Conservation (phyloP, 2,888 invertebrate genomes). For the Rhopalosiphum nymphaeae region DNA sequence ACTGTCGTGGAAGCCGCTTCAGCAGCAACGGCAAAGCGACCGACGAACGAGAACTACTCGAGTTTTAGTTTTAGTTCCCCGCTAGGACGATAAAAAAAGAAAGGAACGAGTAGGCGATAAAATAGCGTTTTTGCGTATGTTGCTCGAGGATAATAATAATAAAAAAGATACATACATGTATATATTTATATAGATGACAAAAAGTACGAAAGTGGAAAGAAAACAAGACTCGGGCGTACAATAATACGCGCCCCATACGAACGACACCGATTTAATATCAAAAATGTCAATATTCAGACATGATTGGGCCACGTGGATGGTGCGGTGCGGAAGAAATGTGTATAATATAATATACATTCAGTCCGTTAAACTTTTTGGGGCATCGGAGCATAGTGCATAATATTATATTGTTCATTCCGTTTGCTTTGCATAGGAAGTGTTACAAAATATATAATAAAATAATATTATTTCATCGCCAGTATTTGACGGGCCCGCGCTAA, state of each 20-base stretch:
- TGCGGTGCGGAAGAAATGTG: not conserved
- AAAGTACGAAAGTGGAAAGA: not conserved
- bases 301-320: conserved; percentile 14
- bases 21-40: not conserved
- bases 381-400: not conserved
- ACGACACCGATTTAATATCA: conserved; percentile 56
- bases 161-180: not conserved
- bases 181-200: not conserved
- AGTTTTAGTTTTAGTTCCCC: conserved; percentile 26
- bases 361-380: conserved; percentile 47
- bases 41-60: conserved; percentile 30
- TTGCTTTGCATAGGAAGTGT: conserved; percentile 37
- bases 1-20: not conserved
- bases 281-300: conserved; percentile 51
- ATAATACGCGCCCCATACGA: not conserved
- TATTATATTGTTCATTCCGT: conserved; percentile 33
- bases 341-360: not conserved
- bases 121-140: conserved; percentile 43
- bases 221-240: conserved; percentile 33
- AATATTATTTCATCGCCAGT: not conserved
- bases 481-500: not conserved
- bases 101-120: conserved; percentile 20
- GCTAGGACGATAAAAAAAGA: conserved; percentile 21
- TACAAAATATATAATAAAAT: not conserved
- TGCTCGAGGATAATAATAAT: conserved; percentile 40